phyloP scores from a whole-genome alignment of 2,113 vertebrate species.

The Spizaetus ornatus region DNA sequence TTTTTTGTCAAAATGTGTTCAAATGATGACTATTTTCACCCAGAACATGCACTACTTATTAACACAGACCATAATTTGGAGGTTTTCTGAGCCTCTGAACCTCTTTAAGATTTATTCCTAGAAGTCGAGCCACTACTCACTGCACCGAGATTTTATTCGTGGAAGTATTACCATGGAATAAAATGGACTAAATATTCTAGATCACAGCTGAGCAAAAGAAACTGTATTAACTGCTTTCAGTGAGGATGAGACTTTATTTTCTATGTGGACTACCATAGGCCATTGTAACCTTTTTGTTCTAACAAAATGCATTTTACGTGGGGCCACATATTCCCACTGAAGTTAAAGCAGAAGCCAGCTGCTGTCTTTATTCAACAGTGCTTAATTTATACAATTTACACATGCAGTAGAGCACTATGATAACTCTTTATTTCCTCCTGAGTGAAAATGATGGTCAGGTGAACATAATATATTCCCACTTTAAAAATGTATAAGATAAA shows the following conservation, averaged over 20 bases:
- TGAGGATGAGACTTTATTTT: background rate
- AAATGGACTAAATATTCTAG: background rate
- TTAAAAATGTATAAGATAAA: background rate
- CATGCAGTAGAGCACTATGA: background rate
- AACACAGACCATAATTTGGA: background rate
- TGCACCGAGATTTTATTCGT: background rate
- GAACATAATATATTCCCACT: background rate
- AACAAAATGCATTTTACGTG: background rate
- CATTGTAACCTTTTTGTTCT: background rate
- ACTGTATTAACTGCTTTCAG: background rate
- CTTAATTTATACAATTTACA: background rate
- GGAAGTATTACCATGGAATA: background rate
- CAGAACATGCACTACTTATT: background rate
- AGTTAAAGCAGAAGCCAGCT: background rate
- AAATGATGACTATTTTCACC: background rate
- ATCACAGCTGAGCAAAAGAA: background rate
- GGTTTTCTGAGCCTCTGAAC: background rate
- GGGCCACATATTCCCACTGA: background rate
- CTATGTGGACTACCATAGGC: background rate
- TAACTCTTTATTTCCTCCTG: background rate
- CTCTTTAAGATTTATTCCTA: background rate
- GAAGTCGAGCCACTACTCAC: background rate
- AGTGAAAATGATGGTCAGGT: background rate
- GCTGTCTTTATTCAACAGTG: background rate
- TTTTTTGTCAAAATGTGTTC: background rate